phyloP scores from a whole-genome alignment of 2,113 vertebrate genomes.

The Illadopsis cleaveri region DNA sequence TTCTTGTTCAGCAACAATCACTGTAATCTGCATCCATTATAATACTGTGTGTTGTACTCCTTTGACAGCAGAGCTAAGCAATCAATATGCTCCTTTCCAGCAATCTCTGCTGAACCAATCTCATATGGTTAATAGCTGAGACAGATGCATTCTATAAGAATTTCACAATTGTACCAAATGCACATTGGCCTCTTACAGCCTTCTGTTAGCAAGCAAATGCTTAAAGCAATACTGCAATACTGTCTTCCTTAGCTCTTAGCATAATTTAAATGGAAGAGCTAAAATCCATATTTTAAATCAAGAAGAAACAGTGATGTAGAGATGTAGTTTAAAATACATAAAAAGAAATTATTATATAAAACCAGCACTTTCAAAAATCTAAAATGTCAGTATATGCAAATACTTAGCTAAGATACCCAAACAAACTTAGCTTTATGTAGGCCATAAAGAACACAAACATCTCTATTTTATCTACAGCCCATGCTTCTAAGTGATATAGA shows the following conservation, averaged over 20 bases:
- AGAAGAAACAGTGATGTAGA: not conserved
- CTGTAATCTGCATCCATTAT: constrained; percentile 30
- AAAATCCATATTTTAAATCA: not conserved
- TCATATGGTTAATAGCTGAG: constrained; percentile 4
- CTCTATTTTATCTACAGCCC: not conserved
- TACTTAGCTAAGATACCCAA: not conserved
- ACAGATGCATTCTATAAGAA: not conserved
- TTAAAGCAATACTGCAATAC: not conserved
- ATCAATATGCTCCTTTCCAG: not conserved
- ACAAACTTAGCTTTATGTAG: not conserved
- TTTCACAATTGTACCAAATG: not conserved
- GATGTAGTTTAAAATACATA: not conserved
- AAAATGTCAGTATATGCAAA: not conserved
- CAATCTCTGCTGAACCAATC: not conserved
- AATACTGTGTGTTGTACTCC: not conserved
- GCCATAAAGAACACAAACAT: not conserved
- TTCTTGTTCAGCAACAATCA: constrained; percentile 14
- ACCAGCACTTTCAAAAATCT: not conserved
- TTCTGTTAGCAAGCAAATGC: not conserved
- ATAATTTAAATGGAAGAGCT: not conserved
- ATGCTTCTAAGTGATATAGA: not conserved
- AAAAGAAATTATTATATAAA: not conserved
- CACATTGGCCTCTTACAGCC: not conserved
- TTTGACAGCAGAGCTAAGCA: not conserved
- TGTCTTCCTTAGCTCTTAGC: not conserved